Base-by-base conservation (phyloP, 1,140 invertebrate genomes). In the roundworm (Caenorhabditis elegans) region DNA sequence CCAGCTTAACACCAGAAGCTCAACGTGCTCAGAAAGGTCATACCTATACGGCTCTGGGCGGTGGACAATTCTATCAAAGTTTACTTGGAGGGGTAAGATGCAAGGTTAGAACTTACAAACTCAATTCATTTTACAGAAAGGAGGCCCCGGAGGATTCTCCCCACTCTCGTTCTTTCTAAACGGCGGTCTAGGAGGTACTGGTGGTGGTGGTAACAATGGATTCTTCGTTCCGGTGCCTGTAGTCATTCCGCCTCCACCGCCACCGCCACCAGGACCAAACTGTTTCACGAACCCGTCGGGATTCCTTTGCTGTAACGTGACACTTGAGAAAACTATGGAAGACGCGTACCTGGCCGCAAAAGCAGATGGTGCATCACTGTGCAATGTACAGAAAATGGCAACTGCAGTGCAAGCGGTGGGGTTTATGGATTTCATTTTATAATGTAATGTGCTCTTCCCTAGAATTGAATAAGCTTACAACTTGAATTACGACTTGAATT, bases 381-480 rank as follows among this genome's bases (percentile, higher is more conserved):
- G 83, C 49, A 84, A 84, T 82, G 83, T 80, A 11, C 83, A 84
- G 49, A 83, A 78, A 60, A 84, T 84, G 83, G 83, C 83, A 6
- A 47, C 46, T 1, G 70, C 76, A n/a, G 55, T 84, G n/a, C 47
- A 60, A 10, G 79, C 82, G 22, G 83, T 84, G 8, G 60, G 79
- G 3, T 22, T 10, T 36, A 8, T 19, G n/a, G n/a, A 75, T 17
- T 43, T 76, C 34, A n/a, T n/a, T n/a, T n/a, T n/a, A n/a, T n/a
- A n/a, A n/a, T n/a, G n/a, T n/a, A n/a, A n/a, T n/a, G n/a, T n/a
- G n/a, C n/a, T n/a, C n/a, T n/a, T n/a, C n/a, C n/a, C n/a, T n/a
- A n/a, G n/a, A n/a, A n/a, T n/a, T n/a, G n/a, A n/a, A n/a, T n/a
- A n/a, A n/a, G n/a, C n/a, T n/a, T n/a, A n/a, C n/a, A n/a, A n/a